Evolutionary conservation across 2,113 vertebrate species (phyloP).

Genomic region (Circaetus gallicus): DNA sequence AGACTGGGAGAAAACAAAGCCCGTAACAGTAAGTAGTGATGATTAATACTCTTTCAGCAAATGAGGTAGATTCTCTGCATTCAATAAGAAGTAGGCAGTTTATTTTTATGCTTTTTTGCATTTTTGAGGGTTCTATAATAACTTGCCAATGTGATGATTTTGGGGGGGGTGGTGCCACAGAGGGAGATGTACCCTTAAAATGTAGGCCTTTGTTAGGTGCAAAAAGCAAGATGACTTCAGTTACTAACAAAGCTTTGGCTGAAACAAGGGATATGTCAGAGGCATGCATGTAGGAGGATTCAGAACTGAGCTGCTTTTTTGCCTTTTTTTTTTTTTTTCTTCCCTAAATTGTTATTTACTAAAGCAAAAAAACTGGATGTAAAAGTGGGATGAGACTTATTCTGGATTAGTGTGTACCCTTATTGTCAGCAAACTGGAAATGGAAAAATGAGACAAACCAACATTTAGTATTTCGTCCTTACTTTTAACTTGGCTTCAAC

Average conservation of each 20-base stretch:
- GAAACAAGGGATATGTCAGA: not conserved
- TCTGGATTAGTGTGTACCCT: not conserved
- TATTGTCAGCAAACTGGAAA: not conserved
- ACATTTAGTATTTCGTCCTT: not conserved
- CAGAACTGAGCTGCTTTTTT: not conserved
- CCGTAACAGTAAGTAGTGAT: conserved; percentile 84
- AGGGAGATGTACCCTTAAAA: not conserved
- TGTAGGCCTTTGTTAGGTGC: not conserved
- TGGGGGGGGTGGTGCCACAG: too few relatives aligned
- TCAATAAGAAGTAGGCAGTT: not conserved
- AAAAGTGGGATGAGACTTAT: not conserved
- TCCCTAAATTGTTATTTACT: not conserved
- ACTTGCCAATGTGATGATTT: not conserved
- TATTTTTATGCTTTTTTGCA: not conserved
- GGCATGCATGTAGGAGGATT: not conserved
- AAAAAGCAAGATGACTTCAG: not conserved
- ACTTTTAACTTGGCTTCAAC: not conserved
- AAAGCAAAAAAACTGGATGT: not conserved
- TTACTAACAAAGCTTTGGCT: not conserved
- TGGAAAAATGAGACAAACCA: not conserved
- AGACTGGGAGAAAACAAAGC: conserved; percentile 98
- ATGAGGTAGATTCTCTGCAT: not conserved
- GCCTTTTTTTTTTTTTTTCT: too few relatives aligned
- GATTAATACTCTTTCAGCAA: not conserved
- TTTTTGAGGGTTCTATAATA: not conserved